phyloP scores from a whole-genome alignment of 2,888 invertebrate genomes.

The Agonopterix alstromeriana region DNA sequence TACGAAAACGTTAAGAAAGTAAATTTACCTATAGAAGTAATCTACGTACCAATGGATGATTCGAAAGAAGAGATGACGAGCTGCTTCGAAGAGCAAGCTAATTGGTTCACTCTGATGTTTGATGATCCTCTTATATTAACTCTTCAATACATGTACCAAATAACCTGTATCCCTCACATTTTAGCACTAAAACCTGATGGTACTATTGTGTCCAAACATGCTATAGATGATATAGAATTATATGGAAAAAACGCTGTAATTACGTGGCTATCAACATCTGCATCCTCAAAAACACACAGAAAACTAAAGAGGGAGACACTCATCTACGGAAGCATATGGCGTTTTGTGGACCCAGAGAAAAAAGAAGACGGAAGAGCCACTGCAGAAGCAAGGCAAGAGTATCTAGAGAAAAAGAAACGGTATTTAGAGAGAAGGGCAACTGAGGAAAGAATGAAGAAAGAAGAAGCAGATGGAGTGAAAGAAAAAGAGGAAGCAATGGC shows the following conservation, averaged over 20 bases:
- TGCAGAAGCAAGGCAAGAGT: too few species aligned
- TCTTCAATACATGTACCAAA: slow-evolving; percentile 41
- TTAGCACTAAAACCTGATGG: slow-evolving; percentile 41
- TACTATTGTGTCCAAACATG: slow-evolving; percentile 40
- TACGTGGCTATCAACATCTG: slow-evolving; percentile 43
- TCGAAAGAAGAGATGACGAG: slow-evolving; percentile 28
- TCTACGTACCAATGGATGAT: slow-evolving; percentile 54
- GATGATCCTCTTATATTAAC: slow-evolving; percentile 38
- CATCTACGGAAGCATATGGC: slow-evolving; percentile 47
- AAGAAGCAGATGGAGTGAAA: too few species aligned
- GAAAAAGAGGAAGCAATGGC: too few species aligned
- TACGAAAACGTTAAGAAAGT: slow-evolving; percentile 56
- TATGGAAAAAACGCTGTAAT: slow-evolving; percentile 57
- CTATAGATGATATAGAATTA: slow-evolving; percentile 44
- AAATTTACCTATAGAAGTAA: slow-evolving; percentile 57
- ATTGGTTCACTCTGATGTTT: slow-evolving; percentile 56
- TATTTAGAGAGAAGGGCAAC: too few species aligned
- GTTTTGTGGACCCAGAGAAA: not conserved
- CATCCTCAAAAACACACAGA: slow-evolving; percentile 24
- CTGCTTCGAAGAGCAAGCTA: slow-evolving; percentile 39
- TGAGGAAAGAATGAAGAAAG: too few species aligned
- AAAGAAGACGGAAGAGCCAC: too few species aligned
- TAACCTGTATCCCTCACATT: slow-evolving; percentile 48
- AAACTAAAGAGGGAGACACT: slow-evolving; percentile 32
- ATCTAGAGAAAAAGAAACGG: too few species aligned